Percentiles rank a stretch among this genome's conserved stretches.
These are phyloP conservation scores for Tragulus kanchil DNA, from an alignment of 2,113 vertebrate species.

Conservation along the genomic window DNA sequence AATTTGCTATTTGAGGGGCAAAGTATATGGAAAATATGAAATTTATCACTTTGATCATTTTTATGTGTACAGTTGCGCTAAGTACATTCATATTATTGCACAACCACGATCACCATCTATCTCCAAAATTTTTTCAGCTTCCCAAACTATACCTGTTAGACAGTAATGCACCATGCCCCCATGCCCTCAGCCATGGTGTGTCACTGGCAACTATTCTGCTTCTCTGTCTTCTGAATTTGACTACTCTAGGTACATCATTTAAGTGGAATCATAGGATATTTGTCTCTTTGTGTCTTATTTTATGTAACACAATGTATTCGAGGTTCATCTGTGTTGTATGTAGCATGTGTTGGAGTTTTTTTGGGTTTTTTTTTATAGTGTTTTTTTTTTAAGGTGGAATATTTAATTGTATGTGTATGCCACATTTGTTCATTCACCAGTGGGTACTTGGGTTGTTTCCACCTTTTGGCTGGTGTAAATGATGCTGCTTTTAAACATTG, in stretches of 20 bases:
- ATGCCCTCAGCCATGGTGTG: fast-evolving
- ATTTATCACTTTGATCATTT: neutral
- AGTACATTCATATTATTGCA: neutral
- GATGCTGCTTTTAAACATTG: neutral
- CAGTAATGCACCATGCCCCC: neutral
- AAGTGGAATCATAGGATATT: neutral
- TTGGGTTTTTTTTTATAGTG: too few species aligned
- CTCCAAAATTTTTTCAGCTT: neutral
- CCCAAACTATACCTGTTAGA: neutral
- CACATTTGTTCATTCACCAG: neutral
- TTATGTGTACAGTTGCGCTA: neutral
- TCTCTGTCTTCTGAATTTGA: neutral
- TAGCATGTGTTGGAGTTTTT: neutral
- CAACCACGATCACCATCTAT: neutral
- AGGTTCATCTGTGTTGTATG: neutral
- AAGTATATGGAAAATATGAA: neutral
- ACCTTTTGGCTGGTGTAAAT: neutral
- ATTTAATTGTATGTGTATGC: neutral
- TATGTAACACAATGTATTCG: neutral
- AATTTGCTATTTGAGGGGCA: neutral
- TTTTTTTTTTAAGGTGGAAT: neutral
- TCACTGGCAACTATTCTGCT: neutral
- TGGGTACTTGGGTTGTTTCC: neutral
- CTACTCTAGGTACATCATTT: neutral
- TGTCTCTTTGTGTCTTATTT: slow-evolving; percentile 9